Evolutionary conservation across 1,140 invertebrate genomes (phyloP).

Genomic region (Drosophila serrata): DNA sequence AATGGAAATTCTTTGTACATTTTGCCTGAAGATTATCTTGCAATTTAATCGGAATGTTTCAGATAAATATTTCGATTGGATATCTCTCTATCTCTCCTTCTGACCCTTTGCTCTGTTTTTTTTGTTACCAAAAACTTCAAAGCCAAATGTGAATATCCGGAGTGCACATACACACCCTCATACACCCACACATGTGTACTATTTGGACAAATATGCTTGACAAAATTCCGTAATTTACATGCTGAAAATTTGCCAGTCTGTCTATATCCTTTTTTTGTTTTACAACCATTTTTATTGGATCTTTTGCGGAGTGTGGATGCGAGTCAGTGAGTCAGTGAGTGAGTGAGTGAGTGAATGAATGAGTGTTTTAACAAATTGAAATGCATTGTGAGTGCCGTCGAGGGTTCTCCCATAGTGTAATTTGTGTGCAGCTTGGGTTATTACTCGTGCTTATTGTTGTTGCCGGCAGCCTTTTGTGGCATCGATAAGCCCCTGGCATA

Average conservation of each 20-base stretch:
- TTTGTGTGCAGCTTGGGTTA: constrained; percentile 46
- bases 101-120: constrained; percentile 4
- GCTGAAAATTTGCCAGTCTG: neutral
- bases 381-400: constrained; percentile 64
- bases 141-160: constrained; percentile 19
- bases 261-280: neutral
- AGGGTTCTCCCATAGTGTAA: constrained; percentile 23
- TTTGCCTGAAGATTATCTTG: constrained; percentile 10
- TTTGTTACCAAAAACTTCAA: constrained; percentile 1
- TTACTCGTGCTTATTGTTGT: constrained; percentile 44
- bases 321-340: neutral
- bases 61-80: constrained; percentile 20
- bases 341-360: constrained; percentile 22
- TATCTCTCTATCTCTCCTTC: neutral
- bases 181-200: constrained; percentile 16
- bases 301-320: constrained; percentile 12
- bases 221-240: constrained; percentile 42
- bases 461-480: constrained; percentile 65
- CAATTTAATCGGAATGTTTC: constrained; percentile 18
- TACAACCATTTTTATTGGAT: constrained; percentile 22
- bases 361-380: constrained; percentile 69
- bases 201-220: constrained; percentile 44
- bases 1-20: neutral
- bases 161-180: constrained; percentile 16
- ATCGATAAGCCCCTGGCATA: constrained; percentile 75